Evolutionary conservation across 2,797 vertebrate species (phyloP).

Genomic region (Oophaga sylvatica): DNA sequence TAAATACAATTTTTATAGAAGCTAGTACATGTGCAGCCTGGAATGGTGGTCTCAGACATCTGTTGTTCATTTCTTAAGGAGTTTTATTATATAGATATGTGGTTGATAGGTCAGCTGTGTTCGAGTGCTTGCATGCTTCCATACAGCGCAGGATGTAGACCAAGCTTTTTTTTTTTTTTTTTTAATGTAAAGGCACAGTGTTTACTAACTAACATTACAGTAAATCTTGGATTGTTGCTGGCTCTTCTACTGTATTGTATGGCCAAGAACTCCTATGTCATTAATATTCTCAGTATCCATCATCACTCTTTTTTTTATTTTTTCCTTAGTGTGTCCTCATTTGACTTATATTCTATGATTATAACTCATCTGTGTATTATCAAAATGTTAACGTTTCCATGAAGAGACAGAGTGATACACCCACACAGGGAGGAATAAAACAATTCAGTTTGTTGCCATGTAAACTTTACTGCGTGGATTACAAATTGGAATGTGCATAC

Average conservation of each 20-base stretch:
- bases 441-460: background rate
- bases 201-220: slow-evolving; percentile 22
- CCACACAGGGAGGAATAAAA: slow-evolving; percentile 9
- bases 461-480: background rate
- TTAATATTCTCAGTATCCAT: slow-evolving; percentile 41
- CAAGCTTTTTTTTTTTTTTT: background rate
- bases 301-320: slow-evolving; percentile 15
- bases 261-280: slow-evolving; percentile 46
- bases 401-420: slow-evolving; percentile 27
- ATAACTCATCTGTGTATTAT: slow-evolving; percentile 55
- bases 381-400: slow-evolving; percentile 44
- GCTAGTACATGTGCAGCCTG: background rate
- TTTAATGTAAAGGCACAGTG: background rate
- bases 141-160: background rate
- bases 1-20: slow-evolving; percentile 19
- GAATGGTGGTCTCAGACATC: background rate
- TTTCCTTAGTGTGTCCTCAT: slow-evolving; percentile 32
- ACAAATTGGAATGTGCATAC: background rate
- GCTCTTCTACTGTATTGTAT: slow-evolving; percentile 21
- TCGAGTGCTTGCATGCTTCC: background rate
- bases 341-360: slow-evolving; percentile 44
- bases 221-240: slow-evolving; percentile 24
- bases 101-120: background rate
- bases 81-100: slow-evolving; percentile 9
- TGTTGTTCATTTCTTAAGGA: slow-evolving; percentile 9